Conservation (phyloP, 2,797 vertebrate species). For the Gymnodraco acuticeps region DNA sequence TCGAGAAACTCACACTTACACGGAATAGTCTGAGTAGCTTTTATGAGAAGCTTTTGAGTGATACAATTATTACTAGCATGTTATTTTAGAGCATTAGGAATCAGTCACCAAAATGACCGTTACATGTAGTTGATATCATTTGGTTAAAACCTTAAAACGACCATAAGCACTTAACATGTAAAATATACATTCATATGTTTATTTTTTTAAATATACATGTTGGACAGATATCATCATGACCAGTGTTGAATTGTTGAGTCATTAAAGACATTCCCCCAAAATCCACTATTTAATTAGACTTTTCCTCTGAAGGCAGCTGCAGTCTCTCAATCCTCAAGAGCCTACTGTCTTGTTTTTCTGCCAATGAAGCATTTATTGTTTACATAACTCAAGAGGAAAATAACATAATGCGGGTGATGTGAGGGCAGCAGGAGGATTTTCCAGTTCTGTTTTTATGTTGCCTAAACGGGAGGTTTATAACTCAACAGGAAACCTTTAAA, state of each 20-base stretch:
- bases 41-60: not conserved
- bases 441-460: no score
- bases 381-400: no score
- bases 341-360: no score
- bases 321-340: no score
- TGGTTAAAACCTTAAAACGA: not conserved
- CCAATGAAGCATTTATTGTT: no score
- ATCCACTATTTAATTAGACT: no score
- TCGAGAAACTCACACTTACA: not conserved
- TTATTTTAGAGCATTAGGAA: not conserved
- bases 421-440: no score
- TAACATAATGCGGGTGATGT: no score
- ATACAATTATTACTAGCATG: not conserved
- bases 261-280: not conserved
- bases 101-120: not conserved
- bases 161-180: not conserved
- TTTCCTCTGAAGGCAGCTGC: no score
- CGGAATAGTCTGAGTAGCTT: not conserved
- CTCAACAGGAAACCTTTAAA: not conserved
- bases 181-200: no score
- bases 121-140: not conserved
- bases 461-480: not conserved
- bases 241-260: not conserved
- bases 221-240: not conserved
- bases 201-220: not conserved